phyloP scores from a whole-genome alignment of 37 sponge, comb jelly and placozoan genomes.

The Bolinopsis microptera region DNA sequence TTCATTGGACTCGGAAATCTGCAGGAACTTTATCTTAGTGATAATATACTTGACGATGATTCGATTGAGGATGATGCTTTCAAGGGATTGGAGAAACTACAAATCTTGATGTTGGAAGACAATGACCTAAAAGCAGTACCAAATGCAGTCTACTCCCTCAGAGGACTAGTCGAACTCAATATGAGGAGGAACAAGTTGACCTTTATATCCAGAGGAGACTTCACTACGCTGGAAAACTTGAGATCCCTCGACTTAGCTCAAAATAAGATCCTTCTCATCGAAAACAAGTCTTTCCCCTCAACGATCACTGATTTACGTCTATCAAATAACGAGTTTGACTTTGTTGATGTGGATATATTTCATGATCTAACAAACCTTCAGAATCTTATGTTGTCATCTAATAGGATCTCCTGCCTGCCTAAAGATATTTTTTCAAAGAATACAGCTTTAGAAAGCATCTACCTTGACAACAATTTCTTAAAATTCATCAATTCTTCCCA shows the following conservation, averaged over 20 bases:
- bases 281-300: background rate
- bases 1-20: background rate
- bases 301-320: background rate
- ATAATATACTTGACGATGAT: background rate
- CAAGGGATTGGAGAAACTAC: background rate
- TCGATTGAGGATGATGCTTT: conserved; percentile 13
- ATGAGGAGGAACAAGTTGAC: conserved; percentile 26
- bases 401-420: background rate
- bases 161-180: background rate
- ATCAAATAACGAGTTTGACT: background rate
- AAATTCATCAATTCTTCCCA: conserved; percentile 14
- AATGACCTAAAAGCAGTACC: conserved; percentile 23
- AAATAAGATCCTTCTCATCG: background rate
- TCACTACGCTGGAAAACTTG: background rate
- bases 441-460: background rate
- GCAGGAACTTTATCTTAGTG: conserved; percentile 3
- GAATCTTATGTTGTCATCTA: background rate
- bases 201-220: background rate
- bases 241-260: background rate
- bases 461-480: background rate
- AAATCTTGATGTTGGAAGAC: background rate
- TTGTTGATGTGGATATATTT: background rate
- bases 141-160: conserved; percentile 2
- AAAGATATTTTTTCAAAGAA: conserved; percentile 13
- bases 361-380: background rate